Conservation (phyloP, 2,888 invertebrate species). For the Nephrotoma appendiculata region DNA sequence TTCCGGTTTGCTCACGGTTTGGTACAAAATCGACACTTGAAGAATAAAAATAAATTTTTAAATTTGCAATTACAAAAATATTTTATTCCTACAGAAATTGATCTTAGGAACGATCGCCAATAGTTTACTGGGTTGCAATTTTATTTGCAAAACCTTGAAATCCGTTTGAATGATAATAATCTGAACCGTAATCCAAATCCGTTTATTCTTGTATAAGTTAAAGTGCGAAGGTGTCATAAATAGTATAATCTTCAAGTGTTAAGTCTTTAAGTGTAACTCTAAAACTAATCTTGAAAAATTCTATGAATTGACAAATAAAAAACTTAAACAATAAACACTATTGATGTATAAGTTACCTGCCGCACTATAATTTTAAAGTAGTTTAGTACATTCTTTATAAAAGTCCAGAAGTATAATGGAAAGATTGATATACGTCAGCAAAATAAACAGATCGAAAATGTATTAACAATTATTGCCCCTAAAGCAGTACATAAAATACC, state of each 20-base stretch:
- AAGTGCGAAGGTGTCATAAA: not conserved
- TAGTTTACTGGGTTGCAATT: not conserved
- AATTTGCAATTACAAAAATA: too few species aligned
- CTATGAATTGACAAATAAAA: not conserved
- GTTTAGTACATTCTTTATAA: not conserved
- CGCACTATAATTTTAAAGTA: not conserved
- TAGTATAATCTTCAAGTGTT: not conserved
- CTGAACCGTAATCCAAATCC: not conserved
- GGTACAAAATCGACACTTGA: too few species aligned
- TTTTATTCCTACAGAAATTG: too few species aligned
- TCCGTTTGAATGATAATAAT: not conserved
- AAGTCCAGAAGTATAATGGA: not conserved
- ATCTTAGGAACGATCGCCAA: too few species aligned
- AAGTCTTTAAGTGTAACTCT: not conserved
- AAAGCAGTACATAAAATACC: not conserved
- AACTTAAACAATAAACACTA: not conserved
- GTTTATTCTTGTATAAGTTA: not conserved
- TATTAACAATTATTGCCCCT: not conserved
- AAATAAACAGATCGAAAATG: not conserved
- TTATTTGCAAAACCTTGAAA: not conserved
- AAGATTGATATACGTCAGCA: not conserved
- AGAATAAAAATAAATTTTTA: too few species aligned
- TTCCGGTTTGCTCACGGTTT: fast-evolving
- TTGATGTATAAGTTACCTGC: not conserved
- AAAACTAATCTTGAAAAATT: not conserved